A percentile compares a stretch with the other conserved stretches of the same genome.
Conservation (phyloP, 2,797 vertebrate species). For the Allobates femoralis region DNA sequence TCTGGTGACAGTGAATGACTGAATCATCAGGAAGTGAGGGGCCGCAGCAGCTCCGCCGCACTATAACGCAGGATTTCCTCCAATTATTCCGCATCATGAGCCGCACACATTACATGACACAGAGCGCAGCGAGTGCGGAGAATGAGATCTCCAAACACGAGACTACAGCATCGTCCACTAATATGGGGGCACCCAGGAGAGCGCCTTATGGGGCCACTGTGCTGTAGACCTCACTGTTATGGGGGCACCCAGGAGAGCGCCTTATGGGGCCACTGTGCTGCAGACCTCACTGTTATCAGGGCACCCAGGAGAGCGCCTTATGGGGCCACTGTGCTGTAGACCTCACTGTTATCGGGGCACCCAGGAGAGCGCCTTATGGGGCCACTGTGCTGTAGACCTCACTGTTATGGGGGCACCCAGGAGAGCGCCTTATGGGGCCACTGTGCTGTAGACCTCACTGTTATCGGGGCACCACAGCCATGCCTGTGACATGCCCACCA, state of each 20-base stretch:
- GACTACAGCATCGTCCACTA: neutral
- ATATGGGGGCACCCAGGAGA: neutral
- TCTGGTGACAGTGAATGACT: neutral
- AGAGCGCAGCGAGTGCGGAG: neutral
- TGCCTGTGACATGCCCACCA: too few relatives aligned
- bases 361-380: neutral
- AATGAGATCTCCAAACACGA: neutral
- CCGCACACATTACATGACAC: constrained; percentile 9
- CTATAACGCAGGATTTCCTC: constrained; percentile 32
- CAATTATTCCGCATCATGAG: constrained; percentile 32
- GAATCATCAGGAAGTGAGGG: constrained; percentile 32
- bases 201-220: neutral
- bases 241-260: neutral
- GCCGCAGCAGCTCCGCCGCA: neutral
- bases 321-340: neutral
- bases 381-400: neutral
- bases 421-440: neutral
- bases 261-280: neutral
- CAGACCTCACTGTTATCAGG: neutral
- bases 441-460: neutral
- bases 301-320: neutral
- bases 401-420: neutral
- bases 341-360: neutral
- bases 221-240: neutral
- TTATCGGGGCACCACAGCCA: neutral